Conservation (phyloP, 2,113 vertebrate species). For the Callipepla squamata region DNA sequence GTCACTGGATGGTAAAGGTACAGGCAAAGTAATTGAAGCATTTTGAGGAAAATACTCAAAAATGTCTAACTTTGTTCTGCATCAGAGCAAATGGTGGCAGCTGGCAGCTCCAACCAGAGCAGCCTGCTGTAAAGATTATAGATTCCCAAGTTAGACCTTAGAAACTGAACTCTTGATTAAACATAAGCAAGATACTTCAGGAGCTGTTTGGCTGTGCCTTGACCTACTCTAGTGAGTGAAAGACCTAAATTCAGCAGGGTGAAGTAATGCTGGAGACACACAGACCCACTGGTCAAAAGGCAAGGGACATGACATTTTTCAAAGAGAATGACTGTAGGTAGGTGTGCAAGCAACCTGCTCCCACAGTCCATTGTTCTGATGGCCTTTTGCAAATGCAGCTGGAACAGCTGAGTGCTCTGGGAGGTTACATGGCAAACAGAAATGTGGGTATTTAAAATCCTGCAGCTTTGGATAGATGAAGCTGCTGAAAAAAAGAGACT, state of each 20-base stretch:
- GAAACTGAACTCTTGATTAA: background rate
- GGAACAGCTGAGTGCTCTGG: fast-evolving
- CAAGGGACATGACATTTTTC: fast-evolving
- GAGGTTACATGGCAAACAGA: background rate
- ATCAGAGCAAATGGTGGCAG: background rate
- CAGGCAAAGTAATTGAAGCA: background rate
- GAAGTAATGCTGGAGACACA: background rate
- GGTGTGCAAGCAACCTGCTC: background rate
- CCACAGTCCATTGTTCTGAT: background rate
- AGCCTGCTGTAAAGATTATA: background rate
- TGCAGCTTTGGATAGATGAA: background rate
- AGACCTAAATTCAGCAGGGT: background rate
- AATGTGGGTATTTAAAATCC: constrained; percentile 24
- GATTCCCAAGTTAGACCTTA: background rate
- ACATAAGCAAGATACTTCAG: background rate
- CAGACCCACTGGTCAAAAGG: background rate
- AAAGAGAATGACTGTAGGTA: background rate
- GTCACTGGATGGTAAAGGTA: background rate
- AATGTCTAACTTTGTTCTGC: background rate
- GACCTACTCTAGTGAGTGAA: background rate
- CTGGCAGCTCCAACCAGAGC: background rate
- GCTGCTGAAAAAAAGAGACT: background rate
- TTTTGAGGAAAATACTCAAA: background rate
- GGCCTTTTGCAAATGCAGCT: background rate
- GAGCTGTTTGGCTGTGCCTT: background rate